Evolutionary conservation across 2,888 invertebrate species (phyloP), one percentile per base, ranked within the genome.

Genomic region (Dioctria linearis): DNA sequence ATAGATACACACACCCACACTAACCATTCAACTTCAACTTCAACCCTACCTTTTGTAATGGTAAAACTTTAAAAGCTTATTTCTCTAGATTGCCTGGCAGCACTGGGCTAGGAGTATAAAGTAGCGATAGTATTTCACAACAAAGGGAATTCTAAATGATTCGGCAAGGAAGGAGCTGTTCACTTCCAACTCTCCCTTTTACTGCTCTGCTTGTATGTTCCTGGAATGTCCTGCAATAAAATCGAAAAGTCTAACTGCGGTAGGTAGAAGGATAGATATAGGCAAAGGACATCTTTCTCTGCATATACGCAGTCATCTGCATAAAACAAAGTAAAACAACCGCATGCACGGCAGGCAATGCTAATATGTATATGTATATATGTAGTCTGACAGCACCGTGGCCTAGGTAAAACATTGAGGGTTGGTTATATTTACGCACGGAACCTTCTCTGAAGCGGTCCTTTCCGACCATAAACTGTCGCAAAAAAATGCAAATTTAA

Each of bases 401-500:
- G 57, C 11, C 2, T 25, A 25, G 57, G 5, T n/a, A 11, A 57
- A 5, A 57, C 25, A 6, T 57, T 11, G 5, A 8, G 5, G 5
- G 8, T 46, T 13, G 25, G 57, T 57, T 6, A 11, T 5, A 11
- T 57, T 8, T 13, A 13, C 57, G 25, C 25, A 57, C 25, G 25
- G 11, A 57, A 11, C n/a, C 11, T 11, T 13, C 11, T 11, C 57
- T 25, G 25, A 25, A 25, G 11, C 3, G 11, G 57, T 5, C 25
- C 5, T 11, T 57, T 57, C 25, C 57, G 11, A 5, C 25, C n/a
- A 13, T 57, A 57, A 57, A 57, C n/a, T 57, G 5, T n/a, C 57
- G 11, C 57, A 57, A 57, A 57, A 51, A 57, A 57, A 57, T 57
- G 57, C 25, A 57, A 57, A 57, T 57, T 57, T 57, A 57, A 57